Conservation (phyloP, 2,113 vertebrate species). For the Pelusios castaneus region DNA sequence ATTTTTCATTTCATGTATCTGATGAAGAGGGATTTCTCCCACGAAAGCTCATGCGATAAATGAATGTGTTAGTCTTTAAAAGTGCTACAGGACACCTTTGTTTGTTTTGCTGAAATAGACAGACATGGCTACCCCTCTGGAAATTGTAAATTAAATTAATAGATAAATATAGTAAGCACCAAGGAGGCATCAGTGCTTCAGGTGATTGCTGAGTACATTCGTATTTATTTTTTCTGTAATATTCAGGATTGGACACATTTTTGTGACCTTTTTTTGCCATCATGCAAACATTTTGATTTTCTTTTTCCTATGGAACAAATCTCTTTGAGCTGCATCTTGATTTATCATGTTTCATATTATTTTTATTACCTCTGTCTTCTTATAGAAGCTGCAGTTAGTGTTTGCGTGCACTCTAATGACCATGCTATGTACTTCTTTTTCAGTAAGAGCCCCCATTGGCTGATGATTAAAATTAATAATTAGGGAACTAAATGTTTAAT, state of each 20-base stretch:
- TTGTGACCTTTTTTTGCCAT: neutral
- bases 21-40: no score
- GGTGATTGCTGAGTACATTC: neutral
- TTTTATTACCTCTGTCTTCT: neutral
- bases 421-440: constrained; percentile 1
- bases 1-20: no score
- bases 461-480: constrained; percentile 12
- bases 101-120: no score
- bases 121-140: no score
- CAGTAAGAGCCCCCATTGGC: neutral
- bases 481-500: constrained; percentile 25
- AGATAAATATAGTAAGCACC: neutral
- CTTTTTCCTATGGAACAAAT: neutral
- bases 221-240: neutral
- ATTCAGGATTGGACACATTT: neutral
- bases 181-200: neutral
- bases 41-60: no score
- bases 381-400: neutral
- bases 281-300: neutral
- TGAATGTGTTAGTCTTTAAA: no score
- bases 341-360: neutral
- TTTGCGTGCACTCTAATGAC: neutral
- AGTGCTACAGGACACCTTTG: no score
- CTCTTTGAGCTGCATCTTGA: neutral
- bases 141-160: no score